A percentile compares a stretch with the other conserved stretches of the same genome.
These are phyloP conservation scores for Augiades crinisus DNA, from an alignment of 2,888 invertebrate species.

Conservation along the genomic window DNA sequence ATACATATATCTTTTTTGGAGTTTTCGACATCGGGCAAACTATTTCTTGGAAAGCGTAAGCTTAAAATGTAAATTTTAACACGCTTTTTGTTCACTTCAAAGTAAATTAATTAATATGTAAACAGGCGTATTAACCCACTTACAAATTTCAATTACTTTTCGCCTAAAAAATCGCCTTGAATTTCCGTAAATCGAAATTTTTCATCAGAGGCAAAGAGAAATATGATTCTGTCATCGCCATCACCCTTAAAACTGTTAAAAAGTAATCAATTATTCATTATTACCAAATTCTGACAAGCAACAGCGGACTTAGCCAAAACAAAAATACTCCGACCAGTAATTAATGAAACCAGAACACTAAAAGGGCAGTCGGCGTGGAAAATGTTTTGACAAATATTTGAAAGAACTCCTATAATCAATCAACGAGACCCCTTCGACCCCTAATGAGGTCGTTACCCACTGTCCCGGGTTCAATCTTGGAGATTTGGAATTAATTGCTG, in stretches of 20 bases:
- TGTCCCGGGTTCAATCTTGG: conserved; percentile 43
- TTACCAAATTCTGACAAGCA: conserved; percentile 24
- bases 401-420: conserved; percentile 59
- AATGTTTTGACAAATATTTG: conserved; percentile 71
- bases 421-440: conserved; percentile 40
- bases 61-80: too few species aligned
- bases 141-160: too few species aligned
- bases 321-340: conserved; percentile 23
- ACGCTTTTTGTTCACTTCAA: too few species aligned
- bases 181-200: neutral
- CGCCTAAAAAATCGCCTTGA: too few species aligned
- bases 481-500: conserved; percentile 69
- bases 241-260: conserved; percentile 20
- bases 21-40: too few species aligned
- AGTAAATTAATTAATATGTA: too few species aligned
- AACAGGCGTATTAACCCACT: too few species aligned
- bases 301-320: conserved; percentile 25
- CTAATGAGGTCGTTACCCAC: conserved; percentile 61
- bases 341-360: conserved; percentile 31
- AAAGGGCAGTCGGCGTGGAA: conserved; percentile 47
- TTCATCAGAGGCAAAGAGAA: neutral
- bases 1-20: too few species aligned
- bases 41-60: too few species aligned
- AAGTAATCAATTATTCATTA: conserved; percentile 26
- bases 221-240: conserved; percentile 13